These are phyloP conservation scores for Agelas oroides DNA, from an alignment of 37 sponge, comb jelly and placozoan species.

Conservation along the genomic window DNA sequence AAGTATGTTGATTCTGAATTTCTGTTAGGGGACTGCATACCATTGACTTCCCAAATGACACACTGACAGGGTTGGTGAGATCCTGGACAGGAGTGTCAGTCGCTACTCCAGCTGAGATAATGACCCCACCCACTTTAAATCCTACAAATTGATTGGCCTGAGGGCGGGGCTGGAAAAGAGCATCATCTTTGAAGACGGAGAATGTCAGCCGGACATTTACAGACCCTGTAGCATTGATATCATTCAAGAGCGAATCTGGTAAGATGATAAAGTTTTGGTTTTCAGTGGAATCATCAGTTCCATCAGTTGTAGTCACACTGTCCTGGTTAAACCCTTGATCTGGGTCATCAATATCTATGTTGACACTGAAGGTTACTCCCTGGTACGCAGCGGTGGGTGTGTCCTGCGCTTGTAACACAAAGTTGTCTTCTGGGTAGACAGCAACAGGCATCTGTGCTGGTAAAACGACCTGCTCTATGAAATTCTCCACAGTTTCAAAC, in stretches of 20 bases:
- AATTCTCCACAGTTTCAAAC: background rate
- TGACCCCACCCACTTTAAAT: background rate
- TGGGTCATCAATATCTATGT: background rate
- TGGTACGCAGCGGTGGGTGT: background rate
- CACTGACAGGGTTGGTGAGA: background rate
- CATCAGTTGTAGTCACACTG: background rate
- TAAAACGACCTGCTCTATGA: background rate
- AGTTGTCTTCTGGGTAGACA: background rate
- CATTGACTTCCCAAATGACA: background rate
- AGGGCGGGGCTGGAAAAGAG: conserved; percentile 3
- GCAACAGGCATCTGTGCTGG: background rate
- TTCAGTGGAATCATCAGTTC: background rate
- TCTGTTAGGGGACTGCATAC: too few relatives aligned
- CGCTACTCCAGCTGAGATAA: background rate
- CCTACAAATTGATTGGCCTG: background rate
- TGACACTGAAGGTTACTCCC: conserved; percentile 16
- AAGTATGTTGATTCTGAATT: too few relatives aligned
- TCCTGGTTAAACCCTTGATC: background rate
- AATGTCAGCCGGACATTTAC: background rate
- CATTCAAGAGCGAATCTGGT: background rate
- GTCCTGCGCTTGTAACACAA: background rate
- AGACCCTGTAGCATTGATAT: background rate
- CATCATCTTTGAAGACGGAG: conserved; percentile 6
- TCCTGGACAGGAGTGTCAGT: background rate
- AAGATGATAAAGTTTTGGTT: background rate